These are phyloP conservation scores for Sphecodes monilicornis DNA, from an alignment of 2,888 invertebrate genomes.

Conservation along the genomic window DNA sequence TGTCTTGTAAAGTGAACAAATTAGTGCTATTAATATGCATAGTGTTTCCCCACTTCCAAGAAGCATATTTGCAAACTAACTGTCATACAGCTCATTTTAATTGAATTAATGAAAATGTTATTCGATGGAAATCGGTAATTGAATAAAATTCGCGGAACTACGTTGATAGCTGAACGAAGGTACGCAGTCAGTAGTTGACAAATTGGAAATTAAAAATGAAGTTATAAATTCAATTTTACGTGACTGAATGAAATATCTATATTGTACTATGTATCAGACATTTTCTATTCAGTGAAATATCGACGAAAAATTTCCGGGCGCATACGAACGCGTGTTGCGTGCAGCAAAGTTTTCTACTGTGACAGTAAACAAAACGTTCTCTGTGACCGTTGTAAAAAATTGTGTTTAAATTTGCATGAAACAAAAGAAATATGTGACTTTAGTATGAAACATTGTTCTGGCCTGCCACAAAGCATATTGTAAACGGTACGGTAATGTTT, in stretches of 20 bases:
- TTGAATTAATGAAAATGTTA: neutral
- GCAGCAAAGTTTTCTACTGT: neutral
- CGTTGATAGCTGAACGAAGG: neutral
- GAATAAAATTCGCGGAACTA: neutral
- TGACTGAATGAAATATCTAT: neutral
- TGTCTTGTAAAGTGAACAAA: neutral
- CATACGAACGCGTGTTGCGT: neutral
- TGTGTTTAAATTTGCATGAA: neutral
- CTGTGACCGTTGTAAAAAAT: neutral
- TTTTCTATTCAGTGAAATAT: slow-evolving; percentile 5
- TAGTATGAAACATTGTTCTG: neutral
- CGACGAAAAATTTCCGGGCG: slow-evolving; percentile 2
- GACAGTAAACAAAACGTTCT: neutral
- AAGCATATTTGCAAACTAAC: neutral
- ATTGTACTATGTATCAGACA: neutral
- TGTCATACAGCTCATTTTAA: neutral
- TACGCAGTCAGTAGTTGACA: neutral
- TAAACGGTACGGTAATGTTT: slow-evolving; percentile 7
- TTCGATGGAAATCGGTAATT: neutral
- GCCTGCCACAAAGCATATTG: neutral
- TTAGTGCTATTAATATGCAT: neutral
- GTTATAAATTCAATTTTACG: slow-evolving; percentile 8
- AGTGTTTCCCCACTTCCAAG: neutral
- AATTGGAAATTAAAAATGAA: slow-evolving; percentile 2
- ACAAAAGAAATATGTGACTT: slow-evolving; percentile 4